These are phyloP conservation scores for Tricholaema leucomelas DNA, from an alignment of 2,113 vertebrate species.

Conservation along the genomic window DNA sequence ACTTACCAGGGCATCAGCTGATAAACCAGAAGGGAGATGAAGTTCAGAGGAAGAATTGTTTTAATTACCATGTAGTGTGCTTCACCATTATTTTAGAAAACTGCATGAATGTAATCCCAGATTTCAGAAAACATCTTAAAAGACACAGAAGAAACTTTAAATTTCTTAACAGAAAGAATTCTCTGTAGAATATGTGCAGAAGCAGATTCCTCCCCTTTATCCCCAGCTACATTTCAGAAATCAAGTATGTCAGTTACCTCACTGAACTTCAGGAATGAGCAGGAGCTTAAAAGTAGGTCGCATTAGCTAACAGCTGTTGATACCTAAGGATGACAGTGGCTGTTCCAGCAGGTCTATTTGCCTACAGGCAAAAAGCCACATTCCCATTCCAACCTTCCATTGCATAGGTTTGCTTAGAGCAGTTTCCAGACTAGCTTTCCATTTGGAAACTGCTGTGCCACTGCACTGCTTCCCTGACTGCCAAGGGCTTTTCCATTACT, in stretches of 20 bases:
- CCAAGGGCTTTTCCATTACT: neutral
- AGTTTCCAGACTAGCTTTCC: neutral
- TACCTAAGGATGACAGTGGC: neutral
- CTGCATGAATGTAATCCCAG: neutral
- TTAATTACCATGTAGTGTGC: neutral
- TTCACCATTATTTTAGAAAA: neutral
- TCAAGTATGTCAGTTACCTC: neutral
- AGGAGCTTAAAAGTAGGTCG: neutral
- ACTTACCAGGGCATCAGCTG: neutral
- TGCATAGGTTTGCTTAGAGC: neutral
- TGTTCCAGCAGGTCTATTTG: neutral
- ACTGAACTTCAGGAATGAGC: neutral
- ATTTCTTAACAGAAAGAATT: neutral
- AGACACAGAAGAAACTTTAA: neutral
- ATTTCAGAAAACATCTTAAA: slow-evolving; percentile 3
- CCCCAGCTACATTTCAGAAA: neutral
- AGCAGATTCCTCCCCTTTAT: neutral
- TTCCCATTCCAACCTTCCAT: neutral
- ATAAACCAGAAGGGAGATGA: slow-evolving; percentile 2
- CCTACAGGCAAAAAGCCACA: neutral
- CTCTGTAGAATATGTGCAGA: neutral
- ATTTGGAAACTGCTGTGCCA: neutral
- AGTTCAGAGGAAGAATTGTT: neutral
- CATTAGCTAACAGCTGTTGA: neutral
- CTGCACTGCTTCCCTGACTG: neutral